These are phyloP conservation scores for Loriculus beryllinus DNA, from an alignment of 2,797 vertebrate species.

Conservation along the genomic window DNA sequence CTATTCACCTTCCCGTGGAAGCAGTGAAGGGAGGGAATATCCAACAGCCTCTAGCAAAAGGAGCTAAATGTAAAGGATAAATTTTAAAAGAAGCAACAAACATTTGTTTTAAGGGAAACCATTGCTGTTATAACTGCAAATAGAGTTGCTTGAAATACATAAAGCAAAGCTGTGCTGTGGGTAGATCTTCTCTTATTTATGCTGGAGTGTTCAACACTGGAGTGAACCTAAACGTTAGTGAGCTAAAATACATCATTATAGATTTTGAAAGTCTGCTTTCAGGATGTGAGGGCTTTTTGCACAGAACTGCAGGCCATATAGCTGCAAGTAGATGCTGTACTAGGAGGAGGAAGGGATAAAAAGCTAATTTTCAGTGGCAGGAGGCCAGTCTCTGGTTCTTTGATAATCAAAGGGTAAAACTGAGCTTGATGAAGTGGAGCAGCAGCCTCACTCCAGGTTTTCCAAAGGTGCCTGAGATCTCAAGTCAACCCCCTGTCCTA, in stretches of 20 bases:
- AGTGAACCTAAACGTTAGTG: not conserved
- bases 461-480: not conserved
- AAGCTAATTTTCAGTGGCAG: not conserved
- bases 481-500: not conserved
- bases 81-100: not conserved
- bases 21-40: not conserved
- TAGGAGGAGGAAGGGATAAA: not conserved
- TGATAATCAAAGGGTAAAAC: not conserved
- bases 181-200: not conserved
- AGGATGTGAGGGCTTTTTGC: not conserved
- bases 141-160: not conserved
- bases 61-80: not conserved
- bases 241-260: not conserved
- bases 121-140: not conserved
- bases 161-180: not conserved
- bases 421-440: not conserved
- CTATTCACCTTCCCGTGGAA: not conserved
- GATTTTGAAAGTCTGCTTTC: not conserved
- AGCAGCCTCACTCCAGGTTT: not conserved
- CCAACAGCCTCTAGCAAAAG: not conserved
- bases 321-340: fast-evolving
- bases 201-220: not conserved
- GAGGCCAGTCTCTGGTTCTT: not conserved
- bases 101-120: not conserved
- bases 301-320: not conserved